Evolutionary conservation across 2,888 invertebrate species (phyloP).

Genomic region (Oscheius sp.): DNA sequence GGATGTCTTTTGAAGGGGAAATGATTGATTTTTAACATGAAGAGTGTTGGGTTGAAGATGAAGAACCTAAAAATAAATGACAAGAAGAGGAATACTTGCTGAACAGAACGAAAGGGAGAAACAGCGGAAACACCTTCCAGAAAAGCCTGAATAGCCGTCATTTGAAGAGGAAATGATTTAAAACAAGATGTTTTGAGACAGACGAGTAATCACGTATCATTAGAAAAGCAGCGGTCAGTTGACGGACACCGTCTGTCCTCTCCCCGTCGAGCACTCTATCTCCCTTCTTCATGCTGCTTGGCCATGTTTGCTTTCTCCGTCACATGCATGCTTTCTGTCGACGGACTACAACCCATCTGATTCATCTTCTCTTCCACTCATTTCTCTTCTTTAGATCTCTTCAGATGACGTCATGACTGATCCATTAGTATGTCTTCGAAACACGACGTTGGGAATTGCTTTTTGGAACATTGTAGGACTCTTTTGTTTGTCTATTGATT

Average conservation of each 20-base stretch:
- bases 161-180: not conserved
- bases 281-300: not conserved
- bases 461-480: constrained; percentile 67
- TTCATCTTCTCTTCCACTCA: constrained; percentile 9
- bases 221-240: constrained; percentile 8
- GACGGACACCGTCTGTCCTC: not conserved
- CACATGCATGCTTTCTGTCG: constrained; percentile 28
- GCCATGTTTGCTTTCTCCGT: constrained; percentile 21
- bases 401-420: constrained; percentile 54
- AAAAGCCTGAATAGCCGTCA: constrained; percentile 5
- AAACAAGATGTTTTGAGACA: not conserved
- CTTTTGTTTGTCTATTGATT: not conserved
- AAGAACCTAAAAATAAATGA: not conserved
- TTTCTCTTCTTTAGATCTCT: not conserved
- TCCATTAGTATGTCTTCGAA: constrained; percentile 61
- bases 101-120: constrained; percentile 3
- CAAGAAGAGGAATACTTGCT: not conserved
- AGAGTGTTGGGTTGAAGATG: not conserved
- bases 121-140: not conserved
- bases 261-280: not conserved
- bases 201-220: constrained; percentile 9
- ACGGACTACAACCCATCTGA: constrained; percentile 21
- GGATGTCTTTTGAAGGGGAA: constrained; percentile 3
- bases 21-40: not conserved
- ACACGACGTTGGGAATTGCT: constrained; percentile 53